Base-by-base conservation (phyloP, 2,888 invertebrate genomes). In the Spodoptera littoralis region DNA sequence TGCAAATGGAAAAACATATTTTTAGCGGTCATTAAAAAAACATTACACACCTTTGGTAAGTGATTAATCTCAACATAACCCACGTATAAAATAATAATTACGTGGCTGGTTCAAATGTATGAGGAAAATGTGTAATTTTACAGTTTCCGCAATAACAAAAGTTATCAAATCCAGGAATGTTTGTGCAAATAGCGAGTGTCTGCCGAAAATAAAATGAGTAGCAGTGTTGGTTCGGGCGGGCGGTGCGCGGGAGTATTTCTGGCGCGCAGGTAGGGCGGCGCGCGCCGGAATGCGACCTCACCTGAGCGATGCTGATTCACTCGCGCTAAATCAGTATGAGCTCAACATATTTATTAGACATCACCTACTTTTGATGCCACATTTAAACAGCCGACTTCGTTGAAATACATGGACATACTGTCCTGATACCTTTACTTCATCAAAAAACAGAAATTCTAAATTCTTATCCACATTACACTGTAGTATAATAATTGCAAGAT, bases 271-370 rank as follows among this genome's bases (percentile, higher is more conserved):
- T 93, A 93, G 89, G 86, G 87, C 89, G 87, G 89, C 84, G 81
- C 84, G 89, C 88, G 83, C 72, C 85, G 94, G 94, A 93, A 94
- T 94, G 88, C 92, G 94, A 92, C 92, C 94, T 94, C 94, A 94
- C 94, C 94, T 94, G 94, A 89, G 85, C 86, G 76, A 84, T 85
- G 86, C 90, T 94, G 93, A 93, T 90, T 94, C 94, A 94, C 90
- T 85, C 88, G 86, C 73, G 86, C 93, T 94, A 93, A 91, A 91
- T 92, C 89, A 91, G 92, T 90, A 77, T 90, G 78, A 82, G 89
- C 90, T 90, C 90, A 84, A 90, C 90, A 88, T 90, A 85, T 87
- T 86, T 87, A 87, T 88, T 85, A 86, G 81, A 86, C 87, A 85
- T 87, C 86, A 84, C 84, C 84, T 82, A 84, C 82, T 80, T 85